A percentile compares a stretch with the other conserved stretches of the same genome.
Conservation (phyloP, 1,140 invertebrate species). For the Antheraea pernyi region DNA sequence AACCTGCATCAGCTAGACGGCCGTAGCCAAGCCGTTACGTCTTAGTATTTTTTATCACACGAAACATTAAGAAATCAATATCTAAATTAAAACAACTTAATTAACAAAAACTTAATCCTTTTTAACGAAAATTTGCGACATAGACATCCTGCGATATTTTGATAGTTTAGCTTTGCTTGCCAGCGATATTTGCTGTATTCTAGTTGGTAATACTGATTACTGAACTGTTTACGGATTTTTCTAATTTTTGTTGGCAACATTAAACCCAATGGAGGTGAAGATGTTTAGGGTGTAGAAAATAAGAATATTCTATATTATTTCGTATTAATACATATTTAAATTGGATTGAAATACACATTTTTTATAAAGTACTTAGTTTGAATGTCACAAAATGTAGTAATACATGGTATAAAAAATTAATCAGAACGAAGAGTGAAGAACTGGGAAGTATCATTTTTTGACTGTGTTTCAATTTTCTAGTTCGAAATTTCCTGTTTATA, state of each 20-base stretch:
- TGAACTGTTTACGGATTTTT: not conserved
- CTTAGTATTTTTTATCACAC: too few species aligned
- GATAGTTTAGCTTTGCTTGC: too few species aligned
- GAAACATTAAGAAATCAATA: too few species aligned
- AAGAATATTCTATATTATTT: not conserved
- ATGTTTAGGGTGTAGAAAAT: not conserved
- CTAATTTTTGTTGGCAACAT: not conserved
- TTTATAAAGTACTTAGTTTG: not conserved
- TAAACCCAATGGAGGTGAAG: not conserved
- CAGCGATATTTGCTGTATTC: too few species aligned
- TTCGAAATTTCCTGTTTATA: slow-evolving; percentile 29
- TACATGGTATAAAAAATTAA: slow-evolving; percentile 1
- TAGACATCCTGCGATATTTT: too few species aligned
- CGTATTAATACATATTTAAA: not conserved
- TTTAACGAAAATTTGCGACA: too few species aligned
- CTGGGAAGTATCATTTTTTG: slow-evolving; percentile 11
- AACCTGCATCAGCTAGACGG: too few species aligned
- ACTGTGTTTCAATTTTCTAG: slow-evolving; percentile 17
- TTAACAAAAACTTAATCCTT: too few species aligned
- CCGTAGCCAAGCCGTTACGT: too few species aligned
- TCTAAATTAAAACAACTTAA: too few species aligned
- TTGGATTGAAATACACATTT: not conserved
- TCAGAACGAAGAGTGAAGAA: not conserved
- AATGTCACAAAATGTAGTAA: slow-evolving; percentile 13
- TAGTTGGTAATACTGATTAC: too few species aligned